Percentiles rank a stretch among this genome's conserved stretches.
phyloP scores from a whole-genome alignment of 2,888 invertebrate genomes.

The Eurytoma adleriae region DNA sequence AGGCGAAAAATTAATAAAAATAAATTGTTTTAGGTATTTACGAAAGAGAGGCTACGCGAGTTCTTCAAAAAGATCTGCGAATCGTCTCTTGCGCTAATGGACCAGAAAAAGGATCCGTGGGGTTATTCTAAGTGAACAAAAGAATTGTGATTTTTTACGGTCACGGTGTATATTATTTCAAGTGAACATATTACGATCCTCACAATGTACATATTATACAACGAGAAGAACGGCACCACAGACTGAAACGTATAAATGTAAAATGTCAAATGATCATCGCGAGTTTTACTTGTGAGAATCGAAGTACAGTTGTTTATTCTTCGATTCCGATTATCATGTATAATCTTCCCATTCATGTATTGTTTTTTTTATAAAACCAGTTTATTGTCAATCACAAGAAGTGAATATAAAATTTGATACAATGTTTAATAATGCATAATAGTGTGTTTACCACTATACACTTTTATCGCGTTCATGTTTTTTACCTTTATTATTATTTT shows the following conservation, averaged over 20 bases:
- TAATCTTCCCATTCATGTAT: conserved; percentile 15
- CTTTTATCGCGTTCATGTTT: conserved; percentile 18
- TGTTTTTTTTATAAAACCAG: conserved; percentile 72
- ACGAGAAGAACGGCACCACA: conserved; percentile 39
- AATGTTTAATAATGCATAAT: conserved; percentile 72
- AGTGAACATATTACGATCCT: conserved; percentile 48
- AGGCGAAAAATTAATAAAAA: too few relatives aligned
- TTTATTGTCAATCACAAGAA: conserved; percentile 74
- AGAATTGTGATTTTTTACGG: conserved; percentile 18
- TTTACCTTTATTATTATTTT: conserved; percentile 6
- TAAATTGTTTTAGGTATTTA: conserved; percentile 76
- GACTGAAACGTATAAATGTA: conserved; percentile 31
- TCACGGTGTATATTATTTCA: conserved; percentile 53
- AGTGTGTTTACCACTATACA: conserved; percentile 62
- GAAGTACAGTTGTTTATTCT: conserved; percentile 29
- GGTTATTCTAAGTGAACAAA: conserved; percentile 78
- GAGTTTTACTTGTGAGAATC: conserved; percentile 49
- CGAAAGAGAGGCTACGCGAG: conserved; percentile 86
- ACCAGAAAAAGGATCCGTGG: conserved; percentile 89
- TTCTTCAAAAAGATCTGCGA: conserved; percentile 87
- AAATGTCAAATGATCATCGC: conserved; percentile 25
- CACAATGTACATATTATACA: conserved; percentile 55
- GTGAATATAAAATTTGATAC: conserved; percentile 75
- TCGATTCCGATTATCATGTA: conserved; percentile 25
- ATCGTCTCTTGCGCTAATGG: conserved; percentile 85